Percentiles rank a stretch among this genome's conserved stretches.
These are phyloP conservation scores for Pyrochroa serraticornis DNA, from an alignment of 2,888 invertebrate genomes.

Conservation along the genomic window DNA sequence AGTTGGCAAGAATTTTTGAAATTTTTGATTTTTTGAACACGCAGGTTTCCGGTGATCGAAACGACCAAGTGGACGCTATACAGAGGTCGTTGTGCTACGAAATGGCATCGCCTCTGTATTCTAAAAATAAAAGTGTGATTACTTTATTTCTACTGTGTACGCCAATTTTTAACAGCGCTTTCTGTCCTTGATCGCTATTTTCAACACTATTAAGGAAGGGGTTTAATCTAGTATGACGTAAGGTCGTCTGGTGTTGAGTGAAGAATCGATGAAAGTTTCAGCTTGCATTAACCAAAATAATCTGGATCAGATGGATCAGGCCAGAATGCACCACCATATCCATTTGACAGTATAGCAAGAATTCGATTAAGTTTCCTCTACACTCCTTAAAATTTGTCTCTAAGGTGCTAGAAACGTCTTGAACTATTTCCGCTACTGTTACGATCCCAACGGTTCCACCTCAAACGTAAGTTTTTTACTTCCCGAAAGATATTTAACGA, in stretches of 20 bases:
- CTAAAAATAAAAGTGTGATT: slow-evolving; percentile 29
- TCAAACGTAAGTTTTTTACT: too few relatives aligned
- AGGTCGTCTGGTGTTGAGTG: neutral
- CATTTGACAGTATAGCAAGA: too few relatives aligned
- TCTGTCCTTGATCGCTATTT: slow-evolving; percentile 1
- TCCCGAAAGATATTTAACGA: too few relatives aligned
- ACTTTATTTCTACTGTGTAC: slow-evolving; percentile 21
- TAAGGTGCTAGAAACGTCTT: too few relatives aligned
- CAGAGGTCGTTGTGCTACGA: slow-evolving; percentile 28
- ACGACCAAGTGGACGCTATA: slow-evolving; percentile 20
- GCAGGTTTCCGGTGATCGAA: slow-evolving; percentile 22
- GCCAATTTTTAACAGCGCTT: slow-evolving; percentile 11
- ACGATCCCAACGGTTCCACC: too few relatives aligned
- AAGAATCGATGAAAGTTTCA: neutral
- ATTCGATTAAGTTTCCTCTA: too few relatives aligned
- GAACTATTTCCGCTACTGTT: too few relatives aligned
- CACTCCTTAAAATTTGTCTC: too few relatives aligned
- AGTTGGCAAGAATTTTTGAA: slow-evolving; percentile 9
- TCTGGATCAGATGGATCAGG: neutral
- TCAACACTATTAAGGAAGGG: too few relatives aligned
- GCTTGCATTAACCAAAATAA: neutral
- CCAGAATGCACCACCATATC: neutral
- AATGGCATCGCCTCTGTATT: slow-evolving; percentile 27
- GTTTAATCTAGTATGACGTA: neutral
- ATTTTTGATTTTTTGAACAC: slow-evolving; percentile 9